Evolutionary conservation across 2,888 invertebrate genomes (phyloP), one percentile per base, ranked within the genome.

Genomic region (Torymus tubicola): DNA sequence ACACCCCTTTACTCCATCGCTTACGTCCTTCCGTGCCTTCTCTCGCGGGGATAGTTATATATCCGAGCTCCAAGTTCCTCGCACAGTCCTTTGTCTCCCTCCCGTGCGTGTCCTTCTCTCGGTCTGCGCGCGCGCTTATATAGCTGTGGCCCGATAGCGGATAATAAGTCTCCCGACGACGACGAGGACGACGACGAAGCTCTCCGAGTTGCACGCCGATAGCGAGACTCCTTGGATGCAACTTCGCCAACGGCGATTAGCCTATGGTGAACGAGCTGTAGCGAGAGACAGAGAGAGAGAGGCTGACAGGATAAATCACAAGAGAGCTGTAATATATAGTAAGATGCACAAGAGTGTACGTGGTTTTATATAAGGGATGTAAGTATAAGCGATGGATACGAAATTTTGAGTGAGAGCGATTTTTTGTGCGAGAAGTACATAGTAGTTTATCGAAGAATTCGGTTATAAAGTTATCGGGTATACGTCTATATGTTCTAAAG

Each of bases 161-260:
- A 83, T 83, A 84, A 85, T 83, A 84, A 85, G 84, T 85, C 84
- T 82, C 80, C 64, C 68, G 79, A 64, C 79, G 81, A 73, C 73
- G 82, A 53, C 76, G 84, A 50, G 50, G 70, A 42, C 24, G 55
- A 53, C 50, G 13, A 58, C 16, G 58, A 55, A 55, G 64, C 18
- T 16, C 8, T 13, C 31, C 31, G 2, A 31, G 50, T n/a, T n/a
- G n/a, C n/a, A n/a, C n/a, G n/a, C n/a, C 70, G 58, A 55, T 52
- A 53, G 55, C 55, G 16, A 31, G 18, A n/a, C 16, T 69, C n/a
- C 52, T 61, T 61, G 12, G 16, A 1, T 14, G 31, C 31, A 65
- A 65, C 71, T 78, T 60, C 21, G 18, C 58, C 69, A n/a, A 24
- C 52, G 52, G 55, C 67, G 67, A 74, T 74, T 74, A 74, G 67